A percentile compares a stretch with the other conserved stretches of the same genome.
Conservation (phyloP, 2,113 vertebrate species). For the Smithornis capensis region DNA sequence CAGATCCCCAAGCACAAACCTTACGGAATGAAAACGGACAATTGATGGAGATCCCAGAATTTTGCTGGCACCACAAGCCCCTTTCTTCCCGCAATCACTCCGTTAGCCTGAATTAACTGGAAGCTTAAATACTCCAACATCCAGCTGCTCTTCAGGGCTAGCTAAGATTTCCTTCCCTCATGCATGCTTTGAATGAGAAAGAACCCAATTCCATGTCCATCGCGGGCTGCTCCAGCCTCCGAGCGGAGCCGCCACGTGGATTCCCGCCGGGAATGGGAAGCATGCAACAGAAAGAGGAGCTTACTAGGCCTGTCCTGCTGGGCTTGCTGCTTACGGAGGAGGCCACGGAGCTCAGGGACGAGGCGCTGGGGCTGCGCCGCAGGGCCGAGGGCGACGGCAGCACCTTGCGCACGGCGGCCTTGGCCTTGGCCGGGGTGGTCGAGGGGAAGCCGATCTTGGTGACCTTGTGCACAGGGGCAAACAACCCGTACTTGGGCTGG, state of each 20-base stretch:
- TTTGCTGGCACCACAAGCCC: neutral
- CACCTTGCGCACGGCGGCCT: constrained; percentile 85
- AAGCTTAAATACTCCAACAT: too few species aligned
- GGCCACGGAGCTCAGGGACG: constrained; percentile 94
- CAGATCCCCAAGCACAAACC: neutral
- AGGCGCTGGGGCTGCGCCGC: constrained; percentile 93
- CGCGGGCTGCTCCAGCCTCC: too few species aligned
- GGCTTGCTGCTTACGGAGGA: constrained; percentile 96
- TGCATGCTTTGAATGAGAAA: constrained; percentile 24
- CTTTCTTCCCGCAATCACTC: constrained; percentile 16
- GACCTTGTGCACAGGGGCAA: constrained; percentile 97
- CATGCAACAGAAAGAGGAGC: constrained; percentile 54
- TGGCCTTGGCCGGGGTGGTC: constrained; percentile 94
- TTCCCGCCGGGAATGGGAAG: neutral
- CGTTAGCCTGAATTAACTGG: constrained; percentile 18
- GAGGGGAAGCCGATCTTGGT: constrained; percentile 97
- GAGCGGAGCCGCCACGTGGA: too few species aligned
- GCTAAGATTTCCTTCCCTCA: constrained; percentile 32
- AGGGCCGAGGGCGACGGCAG: constrained; percentile 79
- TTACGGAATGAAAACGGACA: rapidly evolving
- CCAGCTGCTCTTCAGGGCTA: constrained; percentile 37
- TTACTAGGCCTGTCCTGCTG: constrained; percentile 95
- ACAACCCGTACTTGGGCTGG: constrained; percentile 95
- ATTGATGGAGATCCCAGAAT: neutral
- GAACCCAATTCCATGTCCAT: too few species aligned